These are phyloP conservation scores for Heliconius nattereri DNA, from an alignment of 1,140 invertebrate species.

Conservation along the genomic window DNA sequence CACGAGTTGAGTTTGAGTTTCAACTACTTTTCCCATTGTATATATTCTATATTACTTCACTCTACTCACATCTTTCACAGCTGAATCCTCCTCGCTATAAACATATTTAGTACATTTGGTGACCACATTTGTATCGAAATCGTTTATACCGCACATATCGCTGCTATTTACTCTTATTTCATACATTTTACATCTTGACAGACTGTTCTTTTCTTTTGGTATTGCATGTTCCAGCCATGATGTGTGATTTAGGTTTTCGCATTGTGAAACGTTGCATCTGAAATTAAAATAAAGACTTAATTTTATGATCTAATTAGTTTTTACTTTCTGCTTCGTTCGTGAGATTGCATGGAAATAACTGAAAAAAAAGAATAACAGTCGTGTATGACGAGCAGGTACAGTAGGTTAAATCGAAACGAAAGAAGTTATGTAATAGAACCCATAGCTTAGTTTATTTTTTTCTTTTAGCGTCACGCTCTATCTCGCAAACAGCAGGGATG, in stretches of 20 bases:
- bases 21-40: too few relatives aligned
- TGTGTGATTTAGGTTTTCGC: constrained; percentile 51
- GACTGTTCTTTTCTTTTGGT: constrained; percentile 51
- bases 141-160: constrained; percentile 42
- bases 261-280: constrained; percentile 53
- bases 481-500: too few relatives aligned
- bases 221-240: constrained; percentile 59
- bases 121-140: constrained; percentile 44
- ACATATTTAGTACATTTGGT: constrained; percentile 52
- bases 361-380: too few relatives aligned
- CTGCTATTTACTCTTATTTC: constrained; percentile 23
- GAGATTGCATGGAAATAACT: too few relatives aligned
- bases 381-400: too few relatives aligned
- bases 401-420: background rate
- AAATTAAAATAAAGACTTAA: constrained; percentile 18
- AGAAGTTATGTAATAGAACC: background rate
- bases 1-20: too few relatives aligned
- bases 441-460: too few relatives aligned
- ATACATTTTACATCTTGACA: constrained; percentile 57
- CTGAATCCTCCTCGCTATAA: constrained; percentile 64
- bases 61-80: constrained; percentile 68
- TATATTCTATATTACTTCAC: too few relatives aligned
- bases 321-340: too few relatives aligned
- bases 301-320: background rate
- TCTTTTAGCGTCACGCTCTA: too few relatives aligned